These are phyloP conservation scores for Alsophila aescularia DNA, from an alignment of 2,888 invertebrate genomes.

Conservation along the genomic window DNA sequence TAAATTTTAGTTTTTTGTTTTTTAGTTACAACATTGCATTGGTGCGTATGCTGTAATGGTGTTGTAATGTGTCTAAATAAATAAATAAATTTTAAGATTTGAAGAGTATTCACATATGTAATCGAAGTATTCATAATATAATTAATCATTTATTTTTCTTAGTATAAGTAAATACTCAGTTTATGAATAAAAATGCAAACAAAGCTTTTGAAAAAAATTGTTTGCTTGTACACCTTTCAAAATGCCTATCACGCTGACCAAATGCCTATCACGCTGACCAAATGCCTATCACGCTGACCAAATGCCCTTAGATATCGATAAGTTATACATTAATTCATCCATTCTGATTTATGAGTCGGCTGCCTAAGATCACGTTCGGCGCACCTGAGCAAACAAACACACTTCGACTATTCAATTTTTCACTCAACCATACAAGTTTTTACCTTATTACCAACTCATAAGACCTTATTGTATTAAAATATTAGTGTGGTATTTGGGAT, in stretches of 20 bases:
- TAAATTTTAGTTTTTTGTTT: too few relatives aligned
- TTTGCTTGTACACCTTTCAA: too few relatives aligned
- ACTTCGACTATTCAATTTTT: not conserved
- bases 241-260: not conserved
- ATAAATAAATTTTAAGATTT: too few relatives aligned
- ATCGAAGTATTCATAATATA: too few relatives aligned
- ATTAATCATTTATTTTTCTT: too few relatives aligned
- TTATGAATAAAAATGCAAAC: too few relatives aligned
- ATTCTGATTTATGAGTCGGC: conserved; percentile 43
- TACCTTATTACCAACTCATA: not conserved
- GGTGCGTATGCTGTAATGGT: too few relatives aligned
- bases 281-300: not conserved
- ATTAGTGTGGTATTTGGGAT: not conserved
- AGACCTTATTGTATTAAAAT: not conserved
- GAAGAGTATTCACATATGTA: too few relatives aligned
- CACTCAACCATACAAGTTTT: not conserved
- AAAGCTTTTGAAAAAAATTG: too few relatives aligned
- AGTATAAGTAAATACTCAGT: too few relatives aligned
- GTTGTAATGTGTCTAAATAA: too few relatives aligned
- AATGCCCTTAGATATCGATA: conserved; percentile 5
- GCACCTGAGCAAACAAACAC: conserved; percentile 25
- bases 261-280: not conserved
- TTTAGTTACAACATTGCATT: too few relatives aligned
- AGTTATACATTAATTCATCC: conserved; percentile 41
- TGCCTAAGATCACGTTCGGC: conserved; percentile 28